phyloP scores from a whole-genome alignment of 2,113 vertebrate species.

The Synodontis membranacea region DNA sequence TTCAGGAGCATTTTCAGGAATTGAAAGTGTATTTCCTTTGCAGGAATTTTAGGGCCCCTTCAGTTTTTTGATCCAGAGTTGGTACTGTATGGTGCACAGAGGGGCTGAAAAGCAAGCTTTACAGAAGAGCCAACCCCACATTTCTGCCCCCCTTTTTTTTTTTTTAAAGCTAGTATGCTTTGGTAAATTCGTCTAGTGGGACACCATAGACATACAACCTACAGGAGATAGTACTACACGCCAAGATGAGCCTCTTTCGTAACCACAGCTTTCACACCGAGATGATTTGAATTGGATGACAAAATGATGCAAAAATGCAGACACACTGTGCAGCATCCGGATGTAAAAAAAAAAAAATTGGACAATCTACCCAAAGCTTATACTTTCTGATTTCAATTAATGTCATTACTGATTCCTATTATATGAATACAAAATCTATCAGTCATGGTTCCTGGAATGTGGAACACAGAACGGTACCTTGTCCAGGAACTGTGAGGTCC shows the following conservation, averaged over 20 bases:
- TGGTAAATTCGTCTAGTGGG: neutral
- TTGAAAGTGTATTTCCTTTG: neutral
- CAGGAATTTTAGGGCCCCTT: neutral
- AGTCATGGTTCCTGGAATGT: neutral
- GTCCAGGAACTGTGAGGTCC: neutral
- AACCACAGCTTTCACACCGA: too few relatives aligned
- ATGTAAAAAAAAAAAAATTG: too few relatives aligned
- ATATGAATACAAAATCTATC: neutral
- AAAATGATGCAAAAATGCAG: too few relatives aligned
- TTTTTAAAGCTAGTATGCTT: neutral
- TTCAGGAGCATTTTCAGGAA: neutral
- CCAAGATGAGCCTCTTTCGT: neutral
- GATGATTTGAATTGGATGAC: too few relatives aligned
- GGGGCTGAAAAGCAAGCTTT: neutral
- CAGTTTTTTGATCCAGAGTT: neutral
- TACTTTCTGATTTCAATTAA: neutral
- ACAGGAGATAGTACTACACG: neutral
- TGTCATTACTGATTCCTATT: neutral
- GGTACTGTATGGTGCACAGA: neutral
- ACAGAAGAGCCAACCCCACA: neutral
- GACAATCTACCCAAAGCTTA: neutral
- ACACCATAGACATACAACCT: neutral
- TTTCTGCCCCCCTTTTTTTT: neutral
- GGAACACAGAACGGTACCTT: neutral
- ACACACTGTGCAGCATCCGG: too few relatives aligned